Evolutionary conservation across 2,797 vertebrate species (phyloP), one percentile per base, ranked within the genome.

Genomic region (Australoheros facetus): DNA sequence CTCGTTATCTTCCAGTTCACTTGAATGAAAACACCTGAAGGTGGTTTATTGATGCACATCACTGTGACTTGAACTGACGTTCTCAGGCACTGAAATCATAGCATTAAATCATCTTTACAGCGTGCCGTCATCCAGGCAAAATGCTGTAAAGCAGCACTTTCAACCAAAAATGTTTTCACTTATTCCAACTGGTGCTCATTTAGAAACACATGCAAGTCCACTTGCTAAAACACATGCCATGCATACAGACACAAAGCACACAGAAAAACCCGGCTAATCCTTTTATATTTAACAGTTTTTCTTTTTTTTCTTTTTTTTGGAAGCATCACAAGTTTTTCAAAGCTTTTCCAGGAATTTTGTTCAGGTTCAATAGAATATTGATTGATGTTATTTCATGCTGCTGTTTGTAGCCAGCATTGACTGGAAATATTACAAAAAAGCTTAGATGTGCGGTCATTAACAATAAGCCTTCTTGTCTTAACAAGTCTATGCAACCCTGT

Each of bases 81-180:
- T 62, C 26, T 74, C 60, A 53, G 59, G 71, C 66, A 39, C 57
- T 26, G 3, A 89, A 56, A 69, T 73, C 57, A 64, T 57, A 1
- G 45, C 76, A 60, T 7, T 75, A 78, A 84, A 89, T 86, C 64
- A 71, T 78, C 71, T 85, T 74, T 39, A 75, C 73, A 69, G 62
- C 73, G 23, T 82, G 70, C 5, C 58, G 21, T 88, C 82, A 86
- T 76, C 62, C n/a, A 57, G 58, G 76, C 75, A 80, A 79, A 82
- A 88, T 86, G 72, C 79, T 85, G 73, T 74, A 4, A 2, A 42
- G 71, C 10, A 76, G 34, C n/a, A 26, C 23, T 23, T 7, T 12
- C 64, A 59, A 32, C 3, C 12, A 32, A 88, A 89, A 75, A 89
- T 80, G 81, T 84, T 84, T 82, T 79, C 37, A 76, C 53, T 80